Conservation (phyloP, 2,888 invertebrate species). For the Theretra japonica region DNA sequence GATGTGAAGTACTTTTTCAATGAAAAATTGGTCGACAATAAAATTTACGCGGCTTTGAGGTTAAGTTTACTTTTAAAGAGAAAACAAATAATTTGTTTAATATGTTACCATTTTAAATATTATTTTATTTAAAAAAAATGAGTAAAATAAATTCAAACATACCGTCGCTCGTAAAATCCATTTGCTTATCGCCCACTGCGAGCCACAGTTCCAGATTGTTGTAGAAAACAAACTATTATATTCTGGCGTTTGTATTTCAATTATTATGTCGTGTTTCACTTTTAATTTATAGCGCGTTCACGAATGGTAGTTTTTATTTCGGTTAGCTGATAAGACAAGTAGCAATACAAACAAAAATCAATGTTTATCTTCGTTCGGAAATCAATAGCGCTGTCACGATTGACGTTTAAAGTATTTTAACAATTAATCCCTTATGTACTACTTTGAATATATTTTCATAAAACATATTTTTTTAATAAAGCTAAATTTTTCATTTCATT, state of each 20-base stretch:
- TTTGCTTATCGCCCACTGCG: constrained; percentile 27
- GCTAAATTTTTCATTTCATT: no score
- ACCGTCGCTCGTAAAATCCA: constrained; percentile 33
- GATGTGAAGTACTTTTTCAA: no score
- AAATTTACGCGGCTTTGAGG: neutral
- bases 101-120: neutral
- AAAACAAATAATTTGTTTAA: neutral
- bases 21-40: neutral
- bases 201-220: neutral
- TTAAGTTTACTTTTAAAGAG: constrained; percentile 30
- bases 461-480: no score
- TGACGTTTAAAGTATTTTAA: neutral
- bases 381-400: neutral
- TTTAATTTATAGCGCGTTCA: neutral
- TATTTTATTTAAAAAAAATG: neutral
- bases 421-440: neutral
- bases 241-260: neutral
- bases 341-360: constrained; percentile 28
- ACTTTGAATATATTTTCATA: no score
- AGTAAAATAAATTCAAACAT: constrained; percentile 12
- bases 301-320: no score
- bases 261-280: neutral
- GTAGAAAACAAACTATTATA: neutral
- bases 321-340: neutral
- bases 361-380: constrained; percentile 31